Evolutionary conservation across 2,888 invertebrate genomes (phyloP).

Genomic region (Tenthredo livida): DNA sequence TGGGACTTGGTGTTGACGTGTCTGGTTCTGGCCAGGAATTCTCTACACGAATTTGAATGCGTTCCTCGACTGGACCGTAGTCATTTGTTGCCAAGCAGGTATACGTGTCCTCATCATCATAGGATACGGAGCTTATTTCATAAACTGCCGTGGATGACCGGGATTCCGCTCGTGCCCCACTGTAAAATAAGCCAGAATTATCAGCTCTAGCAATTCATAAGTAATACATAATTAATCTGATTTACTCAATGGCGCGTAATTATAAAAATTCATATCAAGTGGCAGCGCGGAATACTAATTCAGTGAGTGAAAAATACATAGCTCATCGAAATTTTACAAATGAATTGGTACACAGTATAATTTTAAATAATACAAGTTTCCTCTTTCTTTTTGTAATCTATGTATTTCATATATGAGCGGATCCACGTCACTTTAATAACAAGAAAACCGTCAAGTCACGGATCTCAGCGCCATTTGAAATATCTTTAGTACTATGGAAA

Average conservation of each 20-base stretch:
- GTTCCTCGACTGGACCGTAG: slow-evolving; percentile 84
- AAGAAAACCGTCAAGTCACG: too few species aligned
- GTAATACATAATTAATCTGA: not conserved
- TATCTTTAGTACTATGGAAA: too few species aligned
- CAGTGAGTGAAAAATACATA: not conserved
- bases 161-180: not conserved
- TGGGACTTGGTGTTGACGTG: not conserved
- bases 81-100: slow-evolving; percentile 85
- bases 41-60: slow-evolving; percentile 82
- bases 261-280: not conserved
- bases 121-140: slow-evolving; percentile 75
- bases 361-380: not conserved
- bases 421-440: too few species aligned
- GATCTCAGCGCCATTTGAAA: too few species aligned
- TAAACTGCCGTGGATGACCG: not conserved
- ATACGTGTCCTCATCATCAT: slow-evolving; percentile 86
- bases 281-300: not conserved
- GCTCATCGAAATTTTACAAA: not conserved
- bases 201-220: not conserved
- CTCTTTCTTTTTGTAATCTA: not conserved
- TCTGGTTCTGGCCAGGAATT: slow-evolving; percentile 66
- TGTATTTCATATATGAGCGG: not conserved
- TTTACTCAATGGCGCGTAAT: not conserved
- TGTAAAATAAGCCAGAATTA: not conserved
- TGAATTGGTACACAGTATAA: not conserved